phyloP scores from a whole-genome alignment of 2,113 vertebrate genomes.

The Acanthisitta chloris region DNA sequence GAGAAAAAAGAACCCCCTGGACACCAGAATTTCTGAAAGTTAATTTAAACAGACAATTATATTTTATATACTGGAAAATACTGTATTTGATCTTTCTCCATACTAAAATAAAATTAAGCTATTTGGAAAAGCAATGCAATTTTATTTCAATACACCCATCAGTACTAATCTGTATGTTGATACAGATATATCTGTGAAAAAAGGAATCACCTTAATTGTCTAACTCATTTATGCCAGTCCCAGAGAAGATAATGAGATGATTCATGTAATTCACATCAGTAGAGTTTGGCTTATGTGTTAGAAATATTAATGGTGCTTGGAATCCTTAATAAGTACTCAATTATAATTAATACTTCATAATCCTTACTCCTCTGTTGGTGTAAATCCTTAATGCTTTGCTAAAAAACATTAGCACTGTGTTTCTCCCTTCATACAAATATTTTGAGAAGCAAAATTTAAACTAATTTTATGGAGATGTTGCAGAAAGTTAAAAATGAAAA shows the following conservation, averaged over 20 bases:
- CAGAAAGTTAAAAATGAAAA: background rate
- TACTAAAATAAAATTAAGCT: background rate
- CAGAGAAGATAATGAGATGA: slow-evolving; percentile 9
- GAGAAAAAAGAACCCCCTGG: rapidly evolving
- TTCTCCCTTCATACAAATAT: background rate
- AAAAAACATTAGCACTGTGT: background rate
- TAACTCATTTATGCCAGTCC: background rate
- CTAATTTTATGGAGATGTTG: background rate
- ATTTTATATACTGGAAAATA: background rate
- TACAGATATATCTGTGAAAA: background rate
- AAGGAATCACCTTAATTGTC: background rate
- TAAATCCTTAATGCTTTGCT: background rate
- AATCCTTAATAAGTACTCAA: background rate
- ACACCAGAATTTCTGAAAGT: background rate
- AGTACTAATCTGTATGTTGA: background rate
- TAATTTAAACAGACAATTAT: background rate
- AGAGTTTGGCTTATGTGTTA: background rate
- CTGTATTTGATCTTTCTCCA: background rate
- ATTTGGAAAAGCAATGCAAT: background rate
- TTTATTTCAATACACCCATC: background rate
- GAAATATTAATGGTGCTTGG: background rate
- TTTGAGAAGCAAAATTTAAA: background rate
- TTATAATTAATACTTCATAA: background rate
- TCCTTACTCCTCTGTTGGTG: background rate
- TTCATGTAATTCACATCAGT: background rate